Conservation (phyloP, 2,888 invertebrate genomes). For the Machimus rusticus region DNA sequence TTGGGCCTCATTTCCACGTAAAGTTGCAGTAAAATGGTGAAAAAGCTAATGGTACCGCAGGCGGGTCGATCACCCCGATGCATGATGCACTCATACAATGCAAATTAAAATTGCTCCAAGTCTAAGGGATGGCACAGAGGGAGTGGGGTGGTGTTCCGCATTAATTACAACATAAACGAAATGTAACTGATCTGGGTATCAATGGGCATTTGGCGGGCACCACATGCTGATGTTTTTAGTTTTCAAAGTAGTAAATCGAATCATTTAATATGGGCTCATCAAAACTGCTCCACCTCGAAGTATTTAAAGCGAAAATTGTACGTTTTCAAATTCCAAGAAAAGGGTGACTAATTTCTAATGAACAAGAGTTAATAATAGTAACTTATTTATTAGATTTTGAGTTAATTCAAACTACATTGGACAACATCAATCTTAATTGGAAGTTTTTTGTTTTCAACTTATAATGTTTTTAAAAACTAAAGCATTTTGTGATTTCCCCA, state of each 20-base stretch:
- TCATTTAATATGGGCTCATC: background rate
- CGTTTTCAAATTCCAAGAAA: too few species aligned
- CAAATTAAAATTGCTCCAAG: background rate
- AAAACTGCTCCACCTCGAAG: too few species aligned
- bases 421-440: too few species aligned
- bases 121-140: background rate
- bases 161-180: background rate
- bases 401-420: too few species aligned
- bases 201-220: background rate
- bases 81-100: background rate
- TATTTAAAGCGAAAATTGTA: too few species aligned
- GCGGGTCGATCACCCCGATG: background rate
- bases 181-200: background rate
- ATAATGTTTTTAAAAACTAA: too few species aligned
- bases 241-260: background rate
- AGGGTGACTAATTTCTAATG: too few species aligned
- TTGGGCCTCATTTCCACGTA: background rate
- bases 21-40: background rate
- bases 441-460: too few species aligned
- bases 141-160: background rate
- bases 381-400: too few species aligned
- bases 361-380: too few species aligned
- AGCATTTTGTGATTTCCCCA: too few species aligned
- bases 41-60: background rate
- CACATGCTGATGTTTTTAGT: background rate